Evolutionary conservation across 2,113 vertebrate genomes (phyloP).

Genomic region (Proterorhinus semilunaris): DNA sequence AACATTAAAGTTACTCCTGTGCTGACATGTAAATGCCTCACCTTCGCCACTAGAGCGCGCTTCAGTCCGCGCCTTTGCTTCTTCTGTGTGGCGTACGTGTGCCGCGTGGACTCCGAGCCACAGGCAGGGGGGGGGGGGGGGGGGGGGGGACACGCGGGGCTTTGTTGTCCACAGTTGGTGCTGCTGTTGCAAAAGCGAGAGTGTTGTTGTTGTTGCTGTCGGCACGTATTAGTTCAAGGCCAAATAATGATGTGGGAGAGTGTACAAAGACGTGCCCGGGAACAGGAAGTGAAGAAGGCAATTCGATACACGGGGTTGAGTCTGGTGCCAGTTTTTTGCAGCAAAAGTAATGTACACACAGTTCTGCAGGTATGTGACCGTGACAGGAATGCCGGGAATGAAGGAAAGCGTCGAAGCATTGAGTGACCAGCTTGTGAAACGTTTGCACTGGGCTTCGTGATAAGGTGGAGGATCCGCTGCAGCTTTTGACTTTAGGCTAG

Average conservation of each 20-base stretch:
- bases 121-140: background rate
- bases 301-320: background rate
- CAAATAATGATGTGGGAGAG: background rate
- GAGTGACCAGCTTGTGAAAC: no score
- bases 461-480: no score
- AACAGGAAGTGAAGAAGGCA: background rate
- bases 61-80: background rate
- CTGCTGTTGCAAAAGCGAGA: background rate
- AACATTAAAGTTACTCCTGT: background rate
- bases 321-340: background rate
- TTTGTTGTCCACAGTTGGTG: background rate
- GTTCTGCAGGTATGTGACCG: background rate
- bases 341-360: background rate
- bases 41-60: background rate
- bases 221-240: background rate
- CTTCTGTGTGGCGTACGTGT: background rate
- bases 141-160: background rate
- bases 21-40: background rate
- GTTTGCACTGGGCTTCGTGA: no score
- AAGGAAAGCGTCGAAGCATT: background rate
- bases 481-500: no score
- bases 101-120: background rate
- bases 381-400: background rate
- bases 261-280: fast-evolving
- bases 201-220: background rate